These are phyloP conservation scores for Platichthys stellatus DNA, from an alignment of 2,113 vertebrate species.

Conservation along the genomic window DNA sequence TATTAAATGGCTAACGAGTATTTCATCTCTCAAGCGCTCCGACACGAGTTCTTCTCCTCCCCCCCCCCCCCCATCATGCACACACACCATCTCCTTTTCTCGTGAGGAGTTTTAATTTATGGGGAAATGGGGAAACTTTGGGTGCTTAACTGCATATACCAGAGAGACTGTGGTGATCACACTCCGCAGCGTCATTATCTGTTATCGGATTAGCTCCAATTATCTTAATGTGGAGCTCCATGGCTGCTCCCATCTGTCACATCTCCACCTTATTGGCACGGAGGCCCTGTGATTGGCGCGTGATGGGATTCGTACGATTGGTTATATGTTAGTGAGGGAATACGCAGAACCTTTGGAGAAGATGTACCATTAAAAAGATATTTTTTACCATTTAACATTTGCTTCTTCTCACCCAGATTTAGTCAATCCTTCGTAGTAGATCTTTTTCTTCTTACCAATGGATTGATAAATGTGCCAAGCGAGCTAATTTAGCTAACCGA, in stretches of 20 bases:
- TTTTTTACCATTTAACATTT: too few species aligned
- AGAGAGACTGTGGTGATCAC: slow-evolving; percentile 42
- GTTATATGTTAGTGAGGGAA: background rate
- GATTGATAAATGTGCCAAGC: too few species aligned
- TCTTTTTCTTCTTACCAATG: too few species aligned
- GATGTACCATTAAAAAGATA: too few species aligned
- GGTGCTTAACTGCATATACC: slow-evolving; percentile 40
- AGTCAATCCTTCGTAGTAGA: too few species aligned
- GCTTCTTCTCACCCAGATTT: too few species aligned
- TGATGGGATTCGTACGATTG: slow-evolving; percentile 2
- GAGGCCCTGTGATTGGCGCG: slow-evolving; percentile 1
- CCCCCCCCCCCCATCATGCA: background rate
- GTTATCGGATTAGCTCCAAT: slow-evolving; percentile 52
- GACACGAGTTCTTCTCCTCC: background rate
- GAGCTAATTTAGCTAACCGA: too few species aligned
- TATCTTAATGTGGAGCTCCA: slow-evolving; percentile 29
- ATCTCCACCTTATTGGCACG: slow-evolving; percentile 34
- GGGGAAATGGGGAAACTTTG: slow-evolving; percentile 30
- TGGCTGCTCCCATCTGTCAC: slow-evolving; percentile 20
- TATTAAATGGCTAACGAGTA: slow-evolving; percentile 7
- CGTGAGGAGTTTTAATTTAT: slow-evolving; percentile 40
- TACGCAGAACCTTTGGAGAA: too few species aligned
- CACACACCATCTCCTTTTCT: slow-evolving; percentile 13
- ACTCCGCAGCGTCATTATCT: slow-evolving; percentile 33
- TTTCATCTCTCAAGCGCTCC: slow-evolving; percentile 13